Base-by-base conservation (phyloP, 2,113 vertebrate genomes). In the Dasyornis broadbenti region DNA sequence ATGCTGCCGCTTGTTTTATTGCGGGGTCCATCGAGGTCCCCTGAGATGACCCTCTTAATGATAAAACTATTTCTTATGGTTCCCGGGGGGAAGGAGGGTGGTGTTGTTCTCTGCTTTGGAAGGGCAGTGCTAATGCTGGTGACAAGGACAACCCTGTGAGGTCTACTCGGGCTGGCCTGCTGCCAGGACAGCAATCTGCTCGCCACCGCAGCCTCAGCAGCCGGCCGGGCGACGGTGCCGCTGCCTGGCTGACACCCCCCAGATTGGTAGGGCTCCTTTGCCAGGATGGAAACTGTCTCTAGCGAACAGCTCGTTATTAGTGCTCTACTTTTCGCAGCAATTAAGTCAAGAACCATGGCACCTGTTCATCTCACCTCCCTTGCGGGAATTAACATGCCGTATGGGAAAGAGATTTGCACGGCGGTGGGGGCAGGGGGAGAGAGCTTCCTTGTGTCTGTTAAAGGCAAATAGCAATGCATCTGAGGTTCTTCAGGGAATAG, bases 321-420 rank as follows among this genome's bases (percentile, higher is more conserved):
- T 92, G 90, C 44, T 92, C 80, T 92, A 65, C 90, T 94, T 89
- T 95, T 70, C 39, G 5, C 87, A 81, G 54, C 86, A 93, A 89
- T 96, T 83, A 93, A 91, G 86, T 94, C 87, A 95, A 90, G 90
- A 96, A 94, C 30, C 31, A 21, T 39, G 86, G 78, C 94, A 95
- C 71, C 87, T 86, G 68, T 73, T 93, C 89, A 28, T 78, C 53
- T 79, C 95, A 86, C 61, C 82, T 87, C 83, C 61, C 82, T 89
- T 7, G 8, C 1, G 22, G 61, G 86, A 92, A 92, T 97, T 95
- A 66, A 91, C 80, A 52, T 70, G 71, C 85, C 57, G 49, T 44
- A 66, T 82, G 82, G 88, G 94, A 91, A 96, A 85, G 86, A 69
- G 81, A 68, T 88, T 92, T 60, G 31, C 9, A 2, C 0, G 7